Evolutionary conservation across 2,113 vertebrate species (phyloP).

Genomic region (Isurus oxyrinchus): DNA sequence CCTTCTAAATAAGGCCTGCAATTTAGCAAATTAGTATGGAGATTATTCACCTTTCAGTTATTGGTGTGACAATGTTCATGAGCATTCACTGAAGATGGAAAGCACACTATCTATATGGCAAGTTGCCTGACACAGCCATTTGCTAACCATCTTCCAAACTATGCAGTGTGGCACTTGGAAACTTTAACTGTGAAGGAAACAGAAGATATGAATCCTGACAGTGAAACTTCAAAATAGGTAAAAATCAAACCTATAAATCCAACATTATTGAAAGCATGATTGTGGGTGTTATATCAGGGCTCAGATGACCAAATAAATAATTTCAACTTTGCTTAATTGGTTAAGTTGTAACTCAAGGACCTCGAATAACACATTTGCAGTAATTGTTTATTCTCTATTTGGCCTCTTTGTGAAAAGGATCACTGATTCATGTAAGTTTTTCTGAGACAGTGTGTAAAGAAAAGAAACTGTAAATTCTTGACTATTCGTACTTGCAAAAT

Average conservation of each 20-base stretch:
- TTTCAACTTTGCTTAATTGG: not conserved
- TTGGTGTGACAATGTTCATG: not conserved
- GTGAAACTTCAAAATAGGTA: not conserved
- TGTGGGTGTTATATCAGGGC: not conserved
- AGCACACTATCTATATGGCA: not conserved
- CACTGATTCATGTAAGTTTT: not conserved
- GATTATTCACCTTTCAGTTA: not conserved
- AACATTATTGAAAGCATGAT: not conserved
- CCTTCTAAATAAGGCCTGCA: not conserved
- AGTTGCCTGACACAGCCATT: not conserved
- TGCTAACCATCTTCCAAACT: not conserved
- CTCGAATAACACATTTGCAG: not conserved
- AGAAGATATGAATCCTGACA: not conserved
- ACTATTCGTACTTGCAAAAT: not conserved
- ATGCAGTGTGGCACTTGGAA: not conserved
- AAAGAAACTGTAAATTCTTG: not conserved
- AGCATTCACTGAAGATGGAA: not conserved
- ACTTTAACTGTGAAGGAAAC: not conserved
- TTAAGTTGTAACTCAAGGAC: not conserved
- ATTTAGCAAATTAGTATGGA: not conserved
- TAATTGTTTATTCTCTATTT: not conserved
- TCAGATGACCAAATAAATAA: not conserved
- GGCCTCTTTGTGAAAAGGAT: not conserved
- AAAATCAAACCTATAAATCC: not conserved
- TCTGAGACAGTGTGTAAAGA: not conserved